phyloP scores from a whole-genome alignment of 2,888 invertebrate genomes.

The Tenthredo mesomela region DNA sequence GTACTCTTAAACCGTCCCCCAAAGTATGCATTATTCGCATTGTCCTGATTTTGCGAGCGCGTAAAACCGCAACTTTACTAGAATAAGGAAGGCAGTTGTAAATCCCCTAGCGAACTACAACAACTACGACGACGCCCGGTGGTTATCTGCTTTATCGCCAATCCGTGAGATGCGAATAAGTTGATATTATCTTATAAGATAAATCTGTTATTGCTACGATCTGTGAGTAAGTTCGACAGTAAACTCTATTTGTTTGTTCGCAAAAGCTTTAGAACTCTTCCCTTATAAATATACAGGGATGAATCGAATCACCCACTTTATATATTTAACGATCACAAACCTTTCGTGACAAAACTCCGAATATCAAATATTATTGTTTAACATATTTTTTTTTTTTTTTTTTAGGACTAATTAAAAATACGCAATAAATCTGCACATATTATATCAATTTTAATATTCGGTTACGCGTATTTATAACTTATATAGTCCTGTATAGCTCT shows the following conservation, averaged over 20 bases:
- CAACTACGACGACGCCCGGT: slow-evolving; percentile 55
- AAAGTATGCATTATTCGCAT: slow-evolving; percentile 59
- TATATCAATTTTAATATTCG: no score
- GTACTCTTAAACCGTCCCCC: slow-evolving; percentile 53
- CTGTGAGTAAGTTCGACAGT: slow-evolving; percentile 18
- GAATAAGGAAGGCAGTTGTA: slow-evolving; percentile 52
- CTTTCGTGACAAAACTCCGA: background rate
- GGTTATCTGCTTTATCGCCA: slow-evolving; percentile 65
- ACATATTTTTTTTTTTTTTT: background rate
- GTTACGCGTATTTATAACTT: background rate
- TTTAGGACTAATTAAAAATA: background rate
- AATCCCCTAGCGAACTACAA: slow-evolving; percentile 41
- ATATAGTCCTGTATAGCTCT: background rate
- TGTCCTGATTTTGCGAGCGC: slow-evolving; percentile 58
- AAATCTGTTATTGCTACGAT: slow-evolving; percentile 53
- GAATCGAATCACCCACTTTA: slow-evolving; percentile 16
- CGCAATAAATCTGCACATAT: no score
- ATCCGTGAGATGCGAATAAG: slow-evolving; percentile 60
- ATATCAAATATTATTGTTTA: background rate
- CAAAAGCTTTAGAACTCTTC: background rate
- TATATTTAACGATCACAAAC: slow-evolving; percentile 2
- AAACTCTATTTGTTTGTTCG: slow-evolving; percentile 42
- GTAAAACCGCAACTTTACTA: slow-evolving; percentile 55
- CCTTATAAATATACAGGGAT: slow-evolving; percentile 8
- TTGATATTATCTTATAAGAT: slow-evolving; percentile 53